Base-by-base conservation (phyloP, 2,113 vertebrate genomes). In the Gymnocephalus cernua region DNA sequence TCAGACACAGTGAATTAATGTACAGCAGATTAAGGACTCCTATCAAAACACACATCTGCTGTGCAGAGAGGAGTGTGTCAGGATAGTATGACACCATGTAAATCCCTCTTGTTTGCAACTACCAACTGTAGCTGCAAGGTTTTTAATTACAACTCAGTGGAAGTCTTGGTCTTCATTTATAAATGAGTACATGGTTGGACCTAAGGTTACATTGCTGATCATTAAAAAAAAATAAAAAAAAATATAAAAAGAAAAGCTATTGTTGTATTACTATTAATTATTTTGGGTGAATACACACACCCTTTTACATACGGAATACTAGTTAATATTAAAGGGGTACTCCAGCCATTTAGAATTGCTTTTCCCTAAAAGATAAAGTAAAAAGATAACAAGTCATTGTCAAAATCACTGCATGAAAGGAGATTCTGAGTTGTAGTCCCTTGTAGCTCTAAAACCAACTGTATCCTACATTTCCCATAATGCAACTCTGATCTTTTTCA, bases 31-130 rank as follows among this genome's bases (percentile, higher is more conserved):
- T 93, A 93, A 65, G 25, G 78, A 29, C 81, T 89, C 74, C 56
- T 80, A 83, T 87, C 83, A 74, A 72, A 79, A 75, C 80, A 91
- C 79, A 90, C 90, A 93, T 93, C 91, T 92, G 91, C 65, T 83
- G 71, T 81, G 73, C 82, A n/a, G 50, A 51, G 29, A 15, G 7
- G 61, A 81, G 63, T 73, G 71, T 79, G 57, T 82, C 16, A 72
- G 51, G 53, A 71, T 76, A 25, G 58, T 82, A 72, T 58, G 63
- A 85, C 83, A 80, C 59, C 29, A 18, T 68, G 50, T 18, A 88
- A 85, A 89, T 87, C 82, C 69, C 56, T 32, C 59, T 88, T 45
- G 44, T 64, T 71, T 79, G 48, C 35, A 74, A 57, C 77, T 50
- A 21, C 50, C 25, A 58, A 83, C 71, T 80, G n/a, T 56, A 80